Base-by-base conservation (phyloP, 2,888 invertebrate species). In the Agrochola lota region DNA sequence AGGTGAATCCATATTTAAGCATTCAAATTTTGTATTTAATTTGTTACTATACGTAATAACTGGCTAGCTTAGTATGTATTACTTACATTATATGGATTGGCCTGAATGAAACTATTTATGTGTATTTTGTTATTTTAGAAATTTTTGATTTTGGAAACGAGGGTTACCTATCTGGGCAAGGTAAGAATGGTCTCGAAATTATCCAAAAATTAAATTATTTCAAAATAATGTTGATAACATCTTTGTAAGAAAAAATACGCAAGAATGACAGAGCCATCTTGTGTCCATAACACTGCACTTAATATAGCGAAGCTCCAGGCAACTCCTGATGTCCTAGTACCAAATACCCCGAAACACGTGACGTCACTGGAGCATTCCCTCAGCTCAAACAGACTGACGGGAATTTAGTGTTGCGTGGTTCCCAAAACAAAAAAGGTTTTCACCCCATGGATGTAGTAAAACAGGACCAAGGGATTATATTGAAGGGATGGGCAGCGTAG, bases 271-370 rank as follows among this genome's bases (percentile, higher is more conserved):
- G 35, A 80, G 72, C 46, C 62, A 72, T 43, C 73, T 78, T 40
- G 63, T 69, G 35, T 17, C 43, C 43, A 81, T 49, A 63, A 17
- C 17, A 60, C 15, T 52, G 52, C 35, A 52, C 43, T 63, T 20
- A 12, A 12, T 35, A 20, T 2, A 40, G 35, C 8, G n/a, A 8
- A 63, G 62, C 72, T 80, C 49, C 55, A n/a, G 6, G 11, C n/a
- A 1, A 49, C 17, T 55, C n/a, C 67, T 85, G 46, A 59, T 46
- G 3, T 20, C 81, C 70, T 83, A 46, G 83, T 83, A 83, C n/a
- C 23, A 4, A 52, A 40, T 76, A 62, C 67, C 60, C 74, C 63
- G 35, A 63, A 85, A 83, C 86, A 83, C 83, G 83, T 86, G 86
- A 83, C 84, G 76, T 69, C 77, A 78, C 55, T 66, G 46, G 75